Base-by-base conservation (phyloP, 1,140 invertebrate genomes). In the Thaumatotibia leucotreta region DNA sequence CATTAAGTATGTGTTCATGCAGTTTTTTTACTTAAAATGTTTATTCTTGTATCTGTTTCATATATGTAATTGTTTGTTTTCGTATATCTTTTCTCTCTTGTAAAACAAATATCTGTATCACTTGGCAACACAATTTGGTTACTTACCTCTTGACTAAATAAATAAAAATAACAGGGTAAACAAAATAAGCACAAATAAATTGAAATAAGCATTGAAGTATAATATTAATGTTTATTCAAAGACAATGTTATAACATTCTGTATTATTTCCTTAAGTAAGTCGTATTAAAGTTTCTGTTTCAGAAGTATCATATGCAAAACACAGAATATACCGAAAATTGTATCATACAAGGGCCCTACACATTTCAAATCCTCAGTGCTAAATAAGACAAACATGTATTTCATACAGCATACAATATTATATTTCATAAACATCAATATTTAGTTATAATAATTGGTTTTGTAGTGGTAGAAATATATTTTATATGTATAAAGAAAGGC, bases 351-450 rank as follows among this genome's bases (percentile, higher is more conserved):
- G 24, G 52, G 27, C 23, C 32, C 74, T 77, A 77, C 72, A 61
- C 64, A 66, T 76, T 39, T 84, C 82, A 84, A 84, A 84, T 84
- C 82, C 80, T 82, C 70, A 73, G 82, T 83, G 82, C 82, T 64
- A 67, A 62, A 33, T 67, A 70, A 63, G 50, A 61, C 49, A 50
- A 71, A 29, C 23, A 27, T 5, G 52, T 58, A 58, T 58, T 54
- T 23, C 6, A 58, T 58, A 58, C 27, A 58, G 52, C 23, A 14
- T 27, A 72, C 24, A 64, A 61, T 61, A 39, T 50, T 65, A 71
- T 49, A 45, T 61, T 64, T 68, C 52, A 68, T 61, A 69, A 61
- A 61, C 65, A 66, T 62, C 50, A 66, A 58, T 33, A 52, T 49
- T 32, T 32, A 4, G 6, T 49, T 50, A 27, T 64, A 31, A 65